Conservation (phyloP, 2,113 vertebrate species). For the Amphiprion percula region DNA sequence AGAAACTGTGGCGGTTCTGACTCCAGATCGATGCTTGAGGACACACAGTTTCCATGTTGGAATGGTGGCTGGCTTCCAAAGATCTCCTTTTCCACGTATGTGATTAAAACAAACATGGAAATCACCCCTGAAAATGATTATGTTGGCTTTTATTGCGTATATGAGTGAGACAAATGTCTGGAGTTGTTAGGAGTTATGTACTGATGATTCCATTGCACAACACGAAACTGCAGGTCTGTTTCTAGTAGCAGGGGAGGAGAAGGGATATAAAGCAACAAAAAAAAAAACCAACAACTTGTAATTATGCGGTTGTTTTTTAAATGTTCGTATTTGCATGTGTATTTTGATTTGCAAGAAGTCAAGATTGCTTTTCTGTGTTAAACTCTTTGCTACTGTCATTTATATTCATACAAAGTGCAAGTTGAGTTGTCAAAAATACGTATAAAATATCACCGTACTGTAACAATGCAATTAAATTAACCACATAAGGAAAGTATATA, state of each 20-base stretch:
- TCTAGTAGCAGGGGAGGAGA: not conserved
- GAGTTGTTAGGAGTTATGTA: slow-evolving; percentile 9
- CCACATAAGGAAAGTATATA: no score
- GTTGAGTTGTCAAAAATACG: no score
- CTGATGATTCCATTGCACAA: slow-evolving; percentile 17
- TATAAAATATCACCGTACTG: no score
- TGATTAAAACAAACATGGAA: slow-evolving; percentile 64
- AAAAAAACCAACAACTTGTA: not conserved
- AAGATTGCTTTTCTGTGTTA: no score
- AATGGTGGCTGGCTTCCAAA: slow-evolving; percentile 23
- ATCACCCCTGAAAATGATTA: slow-evolving; percentile 44
- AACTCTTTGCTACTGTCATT: no score
- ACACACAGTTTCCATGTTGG: slow-evolving; percentile 65
- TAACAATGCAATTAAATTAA: no score
- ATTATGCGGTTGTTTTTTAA: no score
- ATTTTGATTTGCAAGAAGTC: no score
- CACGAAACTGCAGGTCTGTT: slow-evolving; percentile 5
- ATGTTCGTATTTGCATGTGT: no score
- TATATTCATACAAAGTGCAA: no score
- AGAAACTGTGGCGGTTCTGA: slow-evolving; percentile 25
- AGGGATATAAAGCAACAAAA: not conserved
- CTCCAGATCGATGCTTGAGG: slow-evolving; percentile 31
- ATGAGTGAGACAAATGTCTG: slow-evolving; percentile 2
- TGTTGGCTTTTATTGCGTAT: slow-evolving; percentile 25
- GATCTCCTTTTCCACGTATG: slow-evolving; percentile 45